Conservation (phyloP, 2,113 vertebrate genomes). For the Osmerus eperlanus region DNA sequence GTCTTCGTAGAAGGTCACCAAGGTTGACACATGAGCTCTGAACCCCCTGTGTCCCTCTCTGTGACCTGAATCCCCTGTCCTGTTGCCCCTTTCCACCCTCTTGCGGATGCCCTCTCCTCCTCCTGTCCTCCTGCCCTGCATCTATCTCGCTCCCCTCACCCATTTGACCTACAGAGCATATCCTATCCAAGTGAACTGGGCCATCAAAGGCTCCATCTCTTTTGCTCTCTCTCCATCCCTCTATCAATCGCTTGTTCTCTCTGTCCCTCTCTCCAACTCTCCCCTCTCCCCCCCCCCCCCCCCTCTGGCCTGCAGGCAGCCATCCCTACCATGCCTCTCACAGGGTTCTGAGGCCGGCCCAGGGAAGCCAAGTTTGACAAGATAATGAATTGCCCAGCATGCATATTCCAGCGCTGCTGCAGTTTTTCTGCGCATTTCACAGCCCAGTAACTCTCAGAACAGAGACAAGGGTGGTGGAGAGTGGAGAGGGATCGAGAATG, state of each 20-base stretch:
- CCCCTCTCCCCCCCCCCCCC: neutral
- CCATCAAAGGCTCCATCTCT: conserved; percentile 11
- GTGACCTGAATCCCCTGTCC: neutral
- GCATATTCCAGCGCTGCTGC: conserved; percentile 46
- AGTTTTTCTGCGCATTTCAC: conserved; percentile 71
- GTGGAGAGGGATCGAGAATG: neutral
- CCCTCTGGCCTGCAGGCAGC: conserved; percentile 7
- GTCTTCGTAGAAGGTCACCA: too few species aligned
- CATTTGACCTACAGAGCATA: conserved; percentile 14
- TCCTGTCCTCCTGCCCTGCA: neutral
- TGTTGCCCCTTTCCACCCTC: neutral
- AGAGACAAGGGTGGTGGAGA: neutral
- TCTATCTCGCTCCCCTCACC: neutral
- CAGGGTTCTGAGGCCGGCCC: conserved; percentile 44
- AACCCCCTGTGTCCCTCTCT: neutral
- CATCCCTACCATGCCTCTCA: conserved; percentile 12
- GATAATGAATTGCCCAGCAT: conserved; percentile 72
- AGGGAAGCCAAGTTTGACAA: conserved; percentile 66
- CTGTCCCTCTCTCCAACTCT: neutral
- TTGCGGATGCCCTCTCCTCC: neutral
- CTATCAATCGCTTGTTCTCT: conserved; percentile 10
- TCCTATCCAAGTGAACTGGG: conserved; percentile 22
- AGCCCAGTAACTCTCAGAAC: conserved; percentile 61
- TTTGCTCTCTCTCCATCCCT: neutral
- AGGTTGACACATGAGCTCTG: neutral